Conservation (phyloP, 1,140 invertebrate species). For the Orussus abietinus region DNA sequence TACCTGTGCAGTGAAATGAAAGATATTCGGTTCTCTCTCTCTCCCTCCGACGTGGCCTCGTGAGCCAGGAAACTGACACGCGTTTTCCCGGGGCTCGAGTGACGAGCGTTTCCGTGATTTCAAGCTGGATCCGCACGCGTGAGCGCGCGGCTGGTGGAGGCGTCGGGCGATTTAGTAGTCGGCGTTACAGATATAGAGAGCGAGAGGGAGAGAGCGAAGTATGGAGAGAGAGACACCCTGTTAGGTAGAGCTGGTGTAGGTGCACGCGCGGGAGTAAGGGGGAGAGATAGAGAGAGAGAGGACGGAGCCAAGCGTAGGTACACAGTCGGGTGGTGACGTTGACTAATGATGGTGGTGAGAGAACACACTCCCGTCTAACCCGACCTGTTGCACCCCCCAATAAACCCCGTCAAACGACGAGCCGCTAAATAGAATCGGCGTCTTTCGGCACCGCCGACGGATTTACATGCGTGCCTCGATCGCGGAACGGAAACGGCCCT, state of each 20-base stretch:
- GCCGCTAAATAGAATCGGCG: conserved; percentile 52
- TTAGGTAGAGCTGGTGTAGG: neutral
- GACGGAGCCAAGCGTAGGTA: conserved; percentile 16
- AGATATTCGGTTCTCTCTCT: no score
- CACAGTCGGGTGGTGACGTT: conserved; percentile 47
- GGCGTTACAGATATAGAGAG: conserved; percentile 24
- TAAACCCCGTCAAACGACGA: conserved; percentile 51
- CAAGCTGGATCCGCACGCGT: conserved; percentile 23
- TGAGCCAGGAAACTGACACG: no score
- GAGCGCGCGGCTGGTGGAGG: conserved; percentile 20
- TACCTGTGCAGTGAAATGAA: no score
- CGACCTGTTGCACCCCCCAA: conserved; percentile 53
- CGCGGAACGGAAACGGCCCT: neutral
- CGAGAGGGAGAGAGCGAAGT: conserved; percentile 11
- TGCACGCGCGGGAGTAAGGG: conserved; percentile 2
- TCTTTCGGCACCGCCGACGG: conserved; percentile 45
- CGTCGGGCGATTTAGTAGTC: conserved; percentile 32
- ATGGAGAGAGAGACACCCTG: conserved; percentile 7
- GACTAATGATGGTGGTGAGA: conserved; percentile 56
- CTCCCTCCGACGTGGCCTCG: no score
- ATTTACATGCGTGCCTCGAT: conserved; percentile 28
- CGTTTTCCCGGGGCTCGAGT: no score
- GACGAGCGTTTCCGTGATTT: conserved; percentile 25
- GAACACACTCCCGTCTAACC: conserved; percentile 52
- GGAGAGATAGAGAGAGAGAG: conserved; percentile 19